phyloP scores from a whole-genome alignment of 2,888 invertebrate genomes.

The Celastrina argiolus region DNA sequence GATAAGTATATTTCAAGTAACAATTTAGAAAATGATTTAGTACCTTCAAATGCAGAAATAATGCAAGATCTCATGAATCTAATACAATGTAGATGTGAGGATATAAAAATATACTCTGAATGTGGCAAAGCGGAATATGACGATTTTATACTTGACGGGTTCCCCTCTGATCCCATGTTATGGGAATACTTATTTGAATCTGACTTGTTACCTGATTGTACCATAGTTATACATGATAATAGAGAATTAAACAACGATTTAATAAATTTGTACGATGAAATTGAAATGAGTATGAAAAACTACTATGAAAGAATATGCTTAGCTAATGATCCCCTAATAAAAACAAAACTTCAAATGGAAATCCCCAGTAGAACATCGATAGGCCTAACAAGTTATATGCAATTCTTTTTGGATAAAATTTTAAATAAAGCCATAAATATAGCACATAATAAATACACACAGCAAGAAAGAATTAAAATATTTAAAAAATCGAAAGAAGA shows the following conservation, averaged over 20 bases:
- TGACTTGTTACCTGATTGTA: conserved; percentile 73
- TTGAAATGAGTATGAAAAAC: conserved; percentile 48
- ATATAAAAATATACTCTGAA: not conserved
- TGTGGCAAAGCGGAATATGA: conserved; percentile 49
- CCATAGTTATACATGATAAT: conserved; percentile 74
- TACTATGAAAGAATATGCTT: conserved; percentile 47
- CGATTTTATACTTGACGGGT: conserved; percentile 80
- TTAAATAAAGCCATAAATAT: conserved; percentile 35
- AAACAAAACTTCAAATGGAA: conserved; percentile 44
- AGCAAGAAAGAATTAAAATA: conserved; percentile 36
- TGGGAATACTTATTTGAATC: conserved; percentile 63
- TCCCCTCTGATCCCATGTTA: conserved; percentile 68
- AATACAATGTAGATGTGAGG: conserved; percentile 37
- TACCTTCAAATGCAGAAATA: conserved; percentile 62
- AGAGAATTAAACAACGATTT: conserved; percentile 58
- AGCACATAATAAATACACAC: conserved; percentile 20
- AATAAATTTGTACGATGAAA: conserved; percentile 51
- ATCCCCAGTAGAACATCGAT: conserved; percentile 29
- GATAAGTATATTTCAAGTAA: conserved; percentile 52
- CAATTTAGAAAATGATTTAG: conserved; percentile 60
- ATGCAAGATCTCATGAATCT: conserved; percentile 54
- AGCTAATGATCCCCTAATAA: conserved; percentile 54
- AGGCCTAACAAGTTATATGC: conserved; percentile 35
- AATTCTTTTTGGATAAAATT: conserved; percentile 44
- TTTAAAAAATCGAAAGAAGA: conserved; percentile 52